Evolutionary conservation across 2,888 invertebrate genomes (phyloP), one percentile per base, ranked within the genome.

Genomic region (Caenorhabditis panamensis): DNA sequence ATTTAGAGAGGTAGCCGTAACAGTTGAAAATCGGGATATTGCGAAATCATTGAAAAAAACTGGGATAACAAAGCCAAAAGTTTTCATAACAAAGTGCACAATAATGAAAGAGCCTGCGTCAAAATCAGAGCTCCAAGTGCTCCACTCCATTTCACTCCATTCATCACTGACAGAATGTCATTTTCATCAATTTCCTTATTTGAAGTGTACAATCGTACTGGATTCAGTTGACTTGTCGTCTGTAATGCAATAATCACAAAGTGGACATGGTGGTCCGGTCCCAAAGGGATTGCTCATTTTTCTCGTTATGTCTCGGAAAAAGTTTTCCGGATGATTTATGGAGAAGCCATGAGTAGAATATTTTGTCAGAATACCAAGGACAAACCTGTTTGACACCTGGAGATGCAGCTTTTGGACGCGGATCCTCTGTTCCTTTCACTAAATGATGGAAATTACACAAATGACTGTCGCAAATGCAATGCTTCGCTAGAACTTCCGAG

Each of bases 391-490:
- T 66, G 16, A 66, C 53, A 16, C 69, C 71, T 4, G 59, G 56
- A 18, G 56, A 41, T 18, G 28, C 72, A 0, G 82, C 83, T 72
- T 86, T 73, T 9, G 84, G 83, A 0, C 84, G 67, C 24, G 73
- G 80, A 37, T 84, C 86, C n/a, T 84, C 79, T 1, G 79, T 67
- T 13, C 84, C 86, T 11, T 82, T 69, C 22, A 90, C 78, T 22
- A 89, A 67, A 63, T 89, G 86, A 63, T 86, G 87, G 78, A 88
- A 89, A 67, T 90, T 90, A 78, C 90, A 90, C 16, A 90, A 77
- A 63, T 90, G 90, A 13, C 86, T 85, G 56, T 90, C 86, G 72
- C 90, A 90, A 26, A 90, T 85, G 71, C 90, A 90, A 69, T 90
- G 90, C 36, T 83, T 85, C 16, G 86, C 83, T 1, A 90, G 56